Percentiles rank a stretch among this genome's conserved stretches.
phyloP scores from a whole-genome alignment of 2,888 invertebrate species.

The Ophion ellenae region DNA sequence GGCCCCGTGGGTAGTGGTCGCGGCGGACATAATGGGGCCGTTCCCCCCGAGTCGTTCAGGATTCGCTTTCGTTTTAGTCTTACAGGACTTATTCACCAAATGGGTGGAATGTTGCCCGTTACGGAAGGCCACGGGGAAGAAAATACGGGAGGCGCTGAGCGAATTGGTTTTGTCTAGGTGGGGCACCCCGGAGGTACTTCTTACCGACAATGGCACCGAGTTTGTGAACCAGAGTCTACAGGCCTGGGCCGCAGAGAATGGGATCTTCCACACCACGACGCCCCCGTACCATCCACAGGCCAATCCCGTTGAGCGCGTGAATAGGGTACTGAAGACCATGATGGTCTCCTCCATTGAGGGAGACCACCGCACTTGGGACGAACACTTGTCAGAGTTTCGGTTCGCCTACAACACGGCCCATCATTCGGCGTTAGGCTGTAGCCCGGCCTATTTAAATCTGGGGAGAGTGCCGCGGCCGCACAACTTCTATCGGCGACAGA shows the following conservation, averaged over 20 bases:
- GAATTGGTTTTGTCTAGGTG: constrained; percentile 37
- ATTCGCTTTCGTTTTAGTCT: constrained; percentile 54
- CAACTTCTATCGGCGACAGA: not conserved
- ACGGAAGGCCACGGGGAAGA: constrained; percentile 56
- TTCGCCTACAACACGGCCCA: constrained; percentile 64
- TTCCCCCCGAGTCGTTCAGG: constrained; percentile 61
- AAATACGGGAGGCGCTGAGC: constrained; percentile 41
- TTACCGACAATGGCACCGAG: constrained; percentile 26
- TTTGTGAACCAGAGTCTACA: constrained; percentile 1
- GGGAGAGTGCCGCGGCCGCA: constrained; percentile 14
- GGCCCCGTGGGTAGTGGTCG: constrained; percentile 64
- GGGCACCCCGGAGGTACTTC: constrained; percentile 4
- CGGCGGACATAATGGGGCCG: constrained; percentile 72
- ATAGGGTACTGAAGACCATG: constrained; percentile 64
- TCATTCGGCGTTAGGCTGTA: constrained; percentile 50
- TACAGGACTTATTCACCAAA: constrained; percentile 56
- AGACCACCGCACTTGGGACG: constrained; percentile 60
- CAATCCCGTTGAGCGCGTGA: constrained; percentile 43
- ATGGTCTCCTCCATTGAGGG: constrained; percentile 36
- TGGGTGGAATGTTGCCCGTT: constrained; percentile 65
- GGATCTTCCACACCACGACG: constrained; percentile 4
- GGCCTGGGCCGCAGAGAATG: not conserved
- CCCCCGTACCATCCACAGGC: constrained; percentile 47
- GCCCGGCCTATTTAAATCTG: constrained; percentile 26
- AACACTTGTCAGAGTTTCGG: constrained; percentile 43